phyloP scores from a whole-genome alignment of 2,888 invertebrate genomes.

The Galerucella calmariensis region DNA sequence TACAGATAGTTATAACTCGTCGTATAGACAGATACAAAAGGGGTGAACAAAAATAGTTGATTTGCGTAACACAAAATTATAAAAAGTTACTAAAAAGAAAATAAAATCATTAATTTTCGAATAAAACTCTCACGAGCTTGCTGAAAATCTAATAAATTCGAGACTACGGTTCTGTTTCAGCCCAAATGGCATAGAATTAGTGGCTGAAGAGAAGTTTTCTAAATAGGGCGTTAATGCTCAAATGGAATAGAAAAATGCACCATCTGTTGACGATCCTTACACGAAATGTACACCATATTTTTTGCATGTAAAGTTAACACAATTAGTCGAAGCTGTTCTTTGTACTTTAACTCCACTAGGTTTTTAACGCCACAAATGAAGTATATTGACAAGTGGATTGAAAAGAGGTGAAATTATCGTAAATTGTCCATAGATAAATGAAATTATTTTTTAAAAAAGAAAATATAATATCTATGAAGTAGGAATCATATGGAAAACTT shows the following conservation, averaged over 20 bases:
- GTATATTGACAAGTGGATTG: constrained; percentile 20
- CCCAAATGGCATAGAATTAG: constrained; percentile 57
- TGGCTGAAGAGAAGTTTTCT: constrained; percentile 48
- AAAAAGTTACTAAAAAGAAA: too few species aligned
- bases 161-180: constrained; percentile 34
- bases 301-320: constrained; percentile 59
- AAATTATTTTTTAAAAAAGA: too few species aligned
- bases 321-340: constrained; percentile 53
- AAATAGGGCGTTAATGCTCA: constrained; percentile 64
- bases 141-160: not conserved
- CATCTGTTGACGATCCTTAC: constrained; percentile 66
- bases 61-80: too few species aligned
- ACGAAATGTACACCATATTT: constrained; percentile 54
- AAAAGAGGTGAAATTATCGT: not conserved
- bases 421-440: not conserved
- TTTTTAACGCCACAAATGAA: constrained; percentile 31
- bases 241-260: constrained; percentile 67
- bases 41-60: too few species aligned
- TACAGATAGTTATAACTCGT: too few species aligned
- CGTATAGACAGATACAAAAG: too few species aligned
- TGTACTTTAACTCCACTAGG: constrained; percentile 28
- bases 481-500: too few species aligned
- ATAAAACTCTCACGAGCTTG: too few species aligned
- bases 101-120: too few species aligned
- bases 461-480: too few species aligned